These are phyloP conservation scores for Drosophila neonasuta DNA, from an alignment of 2,888 invertebrate genomes.

Conservation along the genomic window DNA sequence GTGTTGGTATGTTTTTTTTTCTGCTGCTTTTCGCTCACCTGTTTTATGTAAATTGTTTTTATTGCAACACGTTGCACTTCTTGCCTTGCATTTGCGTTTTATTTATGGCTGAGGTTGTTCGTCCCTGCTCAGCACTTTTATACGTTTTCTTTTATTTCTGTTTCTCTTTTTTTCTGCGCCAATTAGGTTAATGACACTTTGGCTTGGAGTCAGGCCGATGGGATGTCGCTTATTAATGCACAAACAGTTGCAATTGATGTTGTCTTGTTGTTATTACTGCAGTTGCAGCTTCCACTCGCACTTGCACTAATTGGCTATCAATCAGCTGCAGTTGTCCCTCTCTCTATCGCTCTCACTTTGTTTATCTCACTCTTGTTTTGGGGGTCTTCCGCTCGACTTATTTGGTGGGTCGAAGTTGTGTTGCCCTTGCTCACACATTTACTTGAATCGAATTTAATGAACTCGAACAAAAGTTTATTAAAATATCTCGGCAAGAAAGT, in stretches of 20 bases:
- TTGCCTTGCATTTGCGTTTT: conserved; percentile 31
- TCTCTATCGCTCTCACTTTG: conserved; percentile 12
- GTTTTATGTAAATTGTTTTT: conserved; percentile 74
- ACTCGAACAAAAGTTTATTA: conserved; percentile 71
- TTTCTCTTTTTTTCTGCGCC: conserved; percentile 33
- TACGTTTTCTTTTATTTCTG: conserved; percentile 10
- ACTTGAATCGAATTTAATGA: conserved; percentile 74
- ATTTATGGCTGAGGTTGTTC: conserved; percentile 31
- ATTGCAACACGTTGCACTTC: conserved; percentile 76
- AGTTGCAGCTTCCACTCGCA: conserved; percentile 33
- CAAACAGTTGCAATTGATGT: conserved; percentile 40
- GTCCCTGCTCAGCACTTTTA: conserved; percentile 41
- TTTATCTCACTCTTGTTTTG: background rate
- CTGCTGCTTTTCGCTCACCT: conserved; percentile 55
- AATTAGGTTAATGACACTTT: conserved; percentile 78
- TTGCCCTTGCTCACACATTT: conserved; percentile 47
- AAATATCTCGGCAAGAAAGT: conserved; percentile 65
- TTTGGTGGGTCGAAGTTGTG: conserved; percentile 5
- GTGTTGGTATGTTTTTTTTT: background rate
- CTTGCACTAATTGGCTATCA: conserved; percentile 71
- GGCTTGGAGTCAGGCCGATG: conserved; percentile 36
- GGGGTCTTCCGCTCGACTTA: conserved; percentile 26
- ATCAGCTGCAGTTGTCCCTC: conserved; percentile 57
- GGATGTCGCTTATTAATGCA: conserved; percentile 64
- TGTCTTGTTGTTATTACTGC: conserved; percentile 23